These are phyloP conservation scores for Chrysomela aeneicollis DNA, from an alignment of 2,888 invertebrate species.

Conservation along the genomic window DNA sequence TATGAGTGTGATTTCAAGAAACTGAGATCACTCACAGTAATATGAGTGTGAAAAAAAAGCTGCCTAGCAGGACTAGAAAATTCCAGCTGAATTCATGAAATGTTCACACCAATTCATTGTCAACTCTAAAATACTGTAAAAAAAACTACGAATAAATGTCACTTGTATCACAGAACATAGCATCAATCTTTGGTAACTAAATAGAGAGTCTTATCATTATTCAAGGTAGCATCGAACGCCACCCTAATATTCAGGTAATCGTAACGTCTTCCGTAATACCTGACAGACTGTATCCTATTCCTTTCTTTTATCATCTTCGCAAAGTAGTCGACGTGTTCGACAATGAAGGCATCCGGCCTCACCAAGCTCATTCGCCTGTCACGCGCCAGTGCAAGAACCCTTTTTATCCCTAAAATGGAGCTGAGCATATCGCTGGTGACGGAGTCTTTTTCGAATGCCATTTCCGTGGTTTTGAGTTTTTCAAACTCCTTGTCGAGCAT, in stretches of 20 bases:
- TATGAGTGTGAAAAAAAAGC: too few relatives aligned
- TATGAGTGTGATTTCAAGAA: too few relatives aligned
- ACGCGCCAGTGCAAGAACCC: conserved; percentile 23
- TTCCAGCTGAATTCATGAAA: too few relatives aligned
- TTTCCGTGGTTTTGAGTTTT: too few relatives aligned
- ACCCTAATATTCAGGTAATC: conserved; percentile 26
- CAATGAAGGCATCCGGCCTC: conserved; percentile 31
- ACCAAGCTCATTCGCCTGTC: conserved; percentile 22
- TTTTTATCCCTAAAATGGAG: conserved; percentile 30
- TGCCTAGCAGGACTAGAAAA: too few relatives aligned
- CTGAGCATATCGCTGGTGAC: conserved; percentile 29
- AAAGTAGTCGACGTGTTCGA: conserved; percentile 32
- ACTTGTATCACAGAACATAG: too few relatives aligned
- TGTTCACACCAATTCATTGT: too few relatives aligned
- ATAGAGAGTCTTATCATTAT: too few relatives aligned
- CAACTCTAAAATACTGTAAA: too few relatives aligned
- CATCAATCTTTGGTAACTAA: too few relatives aligned
- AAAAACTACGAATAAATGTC: too few relatives aligned
- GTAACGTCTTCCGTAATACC: conserved; percentile 31
- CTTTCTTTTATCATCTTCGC: conserved; percentile 32
- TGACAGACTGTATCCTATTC: conserved; percentile 25
- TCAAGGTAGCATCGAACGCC: conserved; percentile 29
- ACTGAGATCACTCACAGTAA: too few relatives aligned
- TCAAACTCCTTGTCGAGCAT: neutral
- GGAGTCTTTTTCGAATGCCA: conserved; percentile 21